These are phyloP conservation scores for Icerya purchasi DNA, from an alignment of 2,888 invertebrate genomes.

Conservation along the genomic window DNA sequence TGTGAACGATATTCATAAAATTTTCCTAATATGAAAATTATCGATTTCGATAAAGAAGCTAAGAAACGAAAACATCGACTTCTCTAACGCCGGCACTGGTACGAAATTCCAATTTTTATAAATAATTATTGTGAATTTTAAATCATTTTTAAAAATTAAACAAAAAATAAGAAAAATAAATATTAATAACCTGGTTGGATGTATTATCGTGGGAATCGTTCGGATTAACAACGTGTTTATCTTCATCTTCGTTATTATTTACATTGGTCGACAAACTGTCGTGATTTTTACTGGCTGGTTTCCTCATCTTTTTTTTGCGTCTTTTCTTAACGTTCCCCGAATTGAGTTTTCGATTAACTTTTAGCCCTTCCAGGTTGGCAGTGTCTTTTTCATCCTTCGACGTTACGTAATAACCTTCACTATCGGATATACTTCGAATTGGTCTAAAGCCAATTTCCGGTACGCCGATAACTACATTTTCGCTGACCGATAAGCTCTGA, in stretches of 20 bases:
- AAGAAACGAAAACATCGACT: too few species aligned
- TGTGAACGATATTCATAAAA: too few species aligned
- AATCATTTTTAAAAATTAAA: too few species aligned
- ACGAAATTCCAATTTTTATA: too few species aligned
- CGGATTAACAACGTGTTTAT: background rate
- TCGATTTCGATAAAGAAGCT: too few species aligned
- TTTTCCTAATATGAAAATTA: too few species aligned
- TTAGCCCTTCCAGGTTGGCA: slow-evolving; percentile 15
- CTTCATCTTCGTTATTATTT: background rate
- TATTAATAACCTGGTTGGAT: too few species aligned
- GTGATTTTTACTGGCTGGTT: background rate
- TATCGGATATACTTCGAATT: background rate
- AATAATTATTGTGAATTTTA: too few species aligned
- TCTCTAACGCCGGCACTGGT: too few species aligned
- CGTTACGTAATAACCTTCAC: background rate
- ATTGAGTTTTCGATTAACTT: background rate
- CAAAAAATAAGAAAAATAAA: too few species aligned
- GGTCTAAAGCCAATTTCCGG: background rate
- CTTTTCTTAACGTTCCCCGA: slow-evolving; percentile 27
- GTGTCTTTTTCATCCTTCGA: slow-evolving; percentile 9
- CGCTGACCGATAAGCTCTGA: too few species aligned
- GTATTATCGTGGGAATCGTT: background rate
- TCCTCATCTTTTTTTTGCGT: slow-evolving; percentile 53
- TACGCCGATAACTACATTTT: too few species aligned
- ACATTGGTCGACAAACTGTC: background rate